A percentile compares a stretch with the other conserved stretches of the same genome.
Evolutionary conservation across 2,113 vertebrate species (phyloP).

Genomic region (Grallaria varia): DNA sequence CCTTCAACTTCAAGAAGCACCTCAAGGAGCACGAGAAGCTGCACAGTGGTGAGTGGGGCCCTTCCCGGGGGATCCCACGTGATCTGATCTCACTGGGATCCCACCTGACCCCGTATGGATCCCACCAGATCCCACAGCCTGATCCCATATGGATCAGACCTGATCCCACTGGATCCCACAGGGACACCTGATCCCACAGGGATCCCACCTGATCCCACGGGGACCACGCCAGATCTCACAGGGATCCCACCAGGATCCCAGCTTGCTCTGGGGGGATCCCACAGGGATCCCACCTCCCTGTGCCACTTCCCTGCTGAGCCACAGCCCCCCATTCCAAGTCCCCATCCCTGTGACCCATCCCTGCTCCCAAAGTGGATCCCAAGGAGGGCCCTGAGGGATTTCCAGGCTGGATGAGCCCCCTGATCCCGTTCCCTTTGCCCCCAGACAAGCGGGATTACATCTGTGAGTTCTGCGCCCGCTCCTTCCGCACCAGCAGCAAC

Average conservation of each 20-base stretch:
- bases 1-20: constrained; percentile 85
- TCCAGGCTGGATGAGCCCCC: not conserved
- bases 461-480: constrained; percentile 85
- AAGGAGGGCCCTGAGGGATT: not conserved
- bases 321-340: not conserved
- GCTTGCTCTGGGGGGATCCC: no score
- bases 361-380: not conserved
- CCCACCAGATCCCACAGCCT: no score
- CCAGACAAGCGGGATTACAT: constrained; percentile 82
- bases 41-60: not conserved
- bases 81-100: rapidly evolving
- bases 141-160: no score
- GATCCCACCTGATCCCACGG: no score
- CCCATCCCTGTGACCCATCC: not conserved
- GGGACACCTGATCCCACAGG: no score
- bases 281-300: not conserved
- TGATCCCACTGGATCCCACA: no score
- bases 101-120: rapidly evolving
- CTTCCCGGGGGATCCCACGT: not conserved
- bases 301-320: not conserved
- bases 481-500: constrained; percentile 85
- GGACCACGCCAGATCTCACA: no score
- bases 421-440: not conserved
- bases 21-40: constrained; percentile 66
- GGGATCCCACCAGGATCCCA: no score